Conservation (phyloP, 2,113 vertebrate genomes). For the Centropus bengalensis region DNA sequence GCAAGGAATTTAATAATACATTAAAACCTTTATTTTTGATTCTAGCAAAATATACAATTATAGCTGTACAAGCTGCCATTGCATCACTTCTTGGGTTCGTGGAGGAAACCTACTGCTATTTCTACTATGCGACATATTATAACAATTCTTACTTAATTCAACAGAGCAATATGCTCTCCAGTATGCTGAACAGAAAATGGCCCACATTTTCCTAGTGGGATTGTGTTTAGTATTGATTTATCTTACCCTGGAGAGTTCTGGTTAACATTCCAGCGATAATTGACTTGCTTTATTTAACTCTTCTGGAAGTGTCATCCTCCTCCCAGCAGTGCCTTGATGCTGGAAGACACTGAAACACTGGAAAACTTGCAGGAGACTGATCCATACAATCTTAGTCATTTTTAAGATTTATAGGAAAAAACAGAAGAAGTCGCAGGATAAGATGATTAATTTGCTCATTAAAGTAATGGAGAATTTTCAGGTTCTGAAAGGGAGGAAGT, state of each 20-base stretch:
- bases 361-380: background rate
- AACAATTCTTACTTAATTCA: slow-evolving; percentile 74
- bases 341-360: background rate
- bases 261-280: slow-evolving; percentile 60
- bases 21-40: slow-evolving; percentile 87
- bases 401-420: background rate
- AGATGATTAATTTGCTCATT: background rate
- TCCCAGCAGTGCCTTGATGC: background rate
- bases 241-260: slow-evolving; percentile 44
- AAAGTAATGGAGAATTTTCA: background rate
- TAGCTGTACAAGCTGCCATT: slow-evolving; percentile 74
- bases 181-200: slow-evolving; percentile 47
- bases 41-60: slow-evolving; percentile 87
- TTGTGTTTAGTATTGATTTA: slow-evolving; percentile 64
- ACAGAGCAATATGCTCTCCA: slow-evolving; percentile 52
- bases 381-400: background rate
- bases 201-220: background rate
- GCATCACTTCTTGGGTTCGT: slow-evolving; percentile 48
- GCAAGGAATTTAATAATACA: slow-evolving; percentile 83
- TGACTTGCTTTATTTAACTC: slow-evolving; percentile 50
- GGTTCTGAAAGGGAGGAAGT: background rate
- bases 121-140: slow-evolving; percentile 56
- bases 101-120: slow-evolving; percentile 63
- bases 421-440: background rate
- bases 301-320: background rate